These are phyloP conservation scores for Sternotherus odoratus DNA, from an alignment of 2,797 vertebrate genomes.

Conservation along the genomic window DNA sequence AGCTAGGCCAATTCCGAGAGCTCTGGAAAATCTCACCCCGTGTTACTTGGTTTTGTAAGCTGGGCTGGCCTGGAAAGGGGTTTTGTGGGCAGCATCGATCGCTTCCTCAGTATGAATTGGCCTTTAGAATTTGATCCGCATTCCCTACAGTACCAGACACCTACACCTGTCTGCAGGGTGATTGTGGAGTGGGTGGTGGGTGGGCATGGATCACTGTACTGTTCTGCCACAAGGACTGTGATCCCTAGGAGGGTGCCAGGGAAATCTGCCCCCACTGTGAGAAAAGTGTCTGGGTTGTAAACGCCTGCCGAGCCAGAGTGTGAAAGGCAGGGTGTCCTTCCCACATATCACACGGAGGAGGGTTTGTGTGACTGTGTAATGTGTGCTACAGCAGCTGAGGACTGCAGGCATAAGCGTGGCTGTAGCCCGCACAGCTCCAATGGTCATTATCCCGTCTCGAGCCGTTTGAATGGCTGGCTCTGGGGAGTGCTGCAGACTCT, in stretches of 20 bases:
- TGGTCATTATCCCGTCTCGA: not conserved
- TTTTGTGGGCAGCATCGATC: not conserved
- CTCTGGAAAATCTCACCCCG: not conserved
- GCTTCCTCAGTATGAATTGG: not conserved
- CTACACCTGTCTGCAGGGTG: not conserved
- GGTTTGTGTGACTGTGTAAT: not conserved
- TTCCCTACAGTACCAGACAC: not conserved
- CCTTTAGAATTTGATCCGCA: not conserved
- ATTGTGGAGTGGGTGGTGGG: not conserved
- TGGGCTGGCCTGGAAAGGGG: not conserved
- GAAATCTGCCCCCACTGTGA: not conserved
- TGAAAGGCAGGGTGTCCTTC: not conserved
- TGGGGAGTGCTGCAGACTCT: not conserved
- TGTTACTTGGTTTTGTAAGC: not conserved
- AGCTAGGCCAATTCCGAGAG: not conserved
- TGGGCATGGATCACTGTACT: not conserved
- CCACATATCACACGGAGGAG: not conserved
- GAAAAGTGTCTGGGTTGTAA: not conserved
- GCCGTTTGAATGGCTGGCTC: not conserved
- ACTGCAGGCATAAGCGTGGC: not conserved
- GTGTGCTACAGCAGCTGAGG: not conserved
- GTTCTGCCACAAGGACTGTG: not conserved
- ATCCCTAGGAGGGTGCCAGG: not conserved
- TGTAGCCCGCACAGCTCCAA: not conserved
- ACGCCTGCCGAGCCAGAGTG: not conserved